A percentile compares a stretch with the other conserved stretches of the same genome.
These are phyloP conservation scores for Parnassius mnemosyne DNA, from an alignment of 2,888 invertebrate species.

Conservation along the genomic window DNA sequence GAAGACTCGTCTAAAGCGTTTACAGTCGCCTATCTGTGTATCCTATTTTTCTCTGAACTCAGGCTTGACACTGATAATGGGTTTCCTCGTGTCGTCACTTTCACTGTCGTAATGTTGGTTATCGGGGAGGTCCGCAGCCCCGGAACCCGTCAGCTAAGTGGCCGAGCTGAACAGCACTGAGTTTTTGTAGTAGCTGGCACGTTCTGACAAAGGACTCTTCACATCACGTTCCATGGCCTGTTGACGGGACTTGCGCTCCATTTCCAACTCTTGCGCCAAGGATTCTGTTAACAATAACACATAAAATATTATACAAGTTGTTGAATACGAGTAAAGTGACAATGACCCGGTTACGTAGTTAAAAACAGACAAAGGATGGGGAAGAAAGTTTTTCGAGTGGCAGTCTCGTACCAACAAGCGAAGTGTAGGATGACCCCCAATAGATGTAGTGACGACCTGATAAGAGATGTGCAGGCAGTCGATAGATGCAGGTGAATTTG, in stretches of 20 bases:
- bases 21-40: slow-evolving; percentile 27
- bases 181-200: slow-evolving; percentile 92
- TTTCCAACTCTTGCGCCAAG: slow-evolving; percentile 91
- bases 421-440: no score
- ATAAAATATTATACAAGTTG: background rate
- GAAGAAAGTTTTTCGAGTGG: no score
- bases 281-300: slow-evolving; percentile 84
- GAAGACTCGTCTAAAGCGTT: slow-evolving; percentile 32
- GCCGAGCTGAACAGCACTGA: slow-evolving; percentile 94
- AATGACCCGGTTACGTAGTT: no score
- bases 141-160: slow-evolving; percentile 81
- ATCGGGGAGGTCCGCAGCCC: slow-evolving; percentile 66
- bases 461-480: no score
- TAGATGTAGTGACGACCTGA: no score
- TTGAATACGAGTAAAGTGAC: background rate
- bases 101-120: slow-evolving; percentile 59
- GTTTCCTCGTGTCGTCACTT: slow-evolving; percentile 68
- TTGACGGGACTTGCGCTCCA: slow-evolving; percentile 92
- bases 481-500: no score
- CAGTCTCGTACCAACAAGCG: no score
- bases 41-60: slow-evolving; percentile 76
- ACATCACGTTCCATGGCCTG: slow-evolving; percentile 90
- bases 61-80: slow-evolving; percentile 78
- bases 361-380: no score
- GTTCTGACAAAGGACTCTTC: slow-evolving; percentile 91